Evolutionary conservation across 2,113 vertebrate species (phyloP).

Genomic region (Phrynosoma blainvillii): DNA sequence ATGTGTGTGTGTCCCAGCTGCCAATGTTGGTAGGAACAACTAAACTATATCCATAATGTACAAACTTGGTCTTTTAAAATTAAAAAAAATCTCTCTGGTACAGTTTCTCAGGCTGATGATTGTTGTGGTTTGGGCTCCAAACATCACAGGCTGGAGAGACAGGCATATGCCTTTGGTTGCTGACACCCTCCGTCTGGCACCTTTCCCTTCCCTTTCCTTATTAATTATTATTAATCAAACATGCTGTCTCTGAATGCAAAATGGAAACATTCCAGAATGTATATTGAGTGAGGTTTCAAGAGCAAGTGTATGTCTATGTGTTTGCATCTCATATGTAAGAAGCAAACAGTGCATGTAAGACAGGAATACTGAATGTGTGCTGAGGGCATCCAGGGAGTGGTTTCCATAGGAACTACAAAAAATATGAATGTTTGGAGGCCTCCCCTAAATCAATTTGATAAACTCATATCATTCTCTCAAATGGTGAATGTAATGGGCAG

Average conservation of each 20-base stretch:
- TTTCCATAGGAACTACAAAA: conserved; percentile 70
- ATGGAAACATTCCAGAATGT: not conserved
- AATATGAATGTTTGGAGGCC: conserved; percentile 50
- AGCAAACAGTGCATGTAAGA: conserved; percentile 40
- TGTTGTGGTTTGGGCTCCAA: not conserved
- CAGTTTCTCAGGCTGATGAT: too few species aligned
- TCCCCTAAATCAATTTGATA: conserved; percentile 58
- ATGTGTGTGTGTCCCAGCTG: too few species aligned
- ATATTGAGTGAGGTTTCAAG: conserved; percentile 20
- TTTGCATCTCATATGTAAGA: conserved; percentile 29
- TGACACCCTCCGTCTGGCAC: not conserved
- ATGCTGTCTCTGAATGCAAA: conserved; percentile 8
- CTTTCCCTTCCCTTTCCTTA: conserved; percentile 1
- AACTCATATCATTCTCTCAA: conserved; percentile 60
- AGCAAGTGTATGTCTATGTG: not conserved
- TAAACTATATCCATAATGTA: not conserved
- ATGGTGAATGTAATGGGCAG: conserved; percentile 55
- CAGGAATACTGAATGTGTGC: conserved; percentile 65
- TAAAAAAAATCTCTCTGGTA: not conserved
- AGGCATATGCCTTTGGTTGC: not conserved
- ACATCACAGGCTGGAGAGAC: not conserved
- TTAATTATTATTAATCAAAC: conserved; percentile 17
- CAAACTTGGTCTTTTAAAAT: not conserved
- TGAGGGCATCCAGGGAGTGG: conserved; percentile 58
- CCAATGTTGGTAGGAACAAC: not conserved